Evolutionary conservation across 2,888 invertebrate genomes (phyloP), one percentile per base, ranked within the genome.

Genomic region (Tuta absoluta): DNA sequence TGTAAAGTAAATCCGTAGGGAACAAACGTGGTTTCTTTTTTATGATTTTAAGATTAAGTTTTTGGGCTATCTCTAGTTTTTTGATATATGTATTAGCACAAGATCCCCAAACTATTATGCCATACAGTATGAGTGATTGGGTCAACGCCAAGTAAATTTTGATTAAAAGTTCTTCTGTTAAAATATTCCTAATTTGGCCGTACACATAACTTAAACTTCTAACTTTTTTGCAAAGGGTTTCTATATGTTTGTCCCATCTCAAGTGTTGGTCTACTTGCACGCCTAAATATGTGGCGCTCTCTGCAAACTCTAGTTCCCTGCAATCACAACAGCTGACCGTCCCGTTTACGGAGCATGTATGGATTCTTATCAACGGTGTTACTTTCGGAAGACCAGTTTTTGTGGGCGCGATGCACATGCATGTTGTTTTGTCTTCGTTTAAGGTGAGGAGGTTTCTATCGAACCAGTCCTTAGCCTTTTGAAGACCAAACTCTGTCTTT

Each of bases 41-140:
- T 3, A 45, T 45, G n/a, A 14, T 45, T 45, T 45, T 45, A 8
- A 45, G 45, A 12, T 45, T 45, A 4, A 45, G 5, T 45, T 45
- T 45, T 45, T 60, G 60, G 1, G 60, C 45, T 45, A 17, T 19
- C 21, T 60, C 45, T 1, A 45, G 60, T 21, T 19, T 41, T 21
- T 14, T 3, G 0, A 60, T 12, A 24, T 45, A 5, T 2, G 60
- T 48, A 41, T 41, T 17, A 1, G 21, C 48, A 48, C 60, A 60
- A 3, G 17, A 23, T 17, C 45, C 60, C 60, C 48, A 60, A n/a
- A 45, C 60, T 41, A 41, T 45, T 8, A 60, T 60, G 14, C 45
- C 60, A 48, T 41, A 60, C 2, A 60, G 60, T 8, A 60, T 21
- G 2, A 60, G n/a, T 14, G 60, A 60, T 38, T 60, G 60, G 10